phyloP scores from a whole-genome alignment of 1,140 invertebrate species.

The Trinorchestia longiramus region DNA sequence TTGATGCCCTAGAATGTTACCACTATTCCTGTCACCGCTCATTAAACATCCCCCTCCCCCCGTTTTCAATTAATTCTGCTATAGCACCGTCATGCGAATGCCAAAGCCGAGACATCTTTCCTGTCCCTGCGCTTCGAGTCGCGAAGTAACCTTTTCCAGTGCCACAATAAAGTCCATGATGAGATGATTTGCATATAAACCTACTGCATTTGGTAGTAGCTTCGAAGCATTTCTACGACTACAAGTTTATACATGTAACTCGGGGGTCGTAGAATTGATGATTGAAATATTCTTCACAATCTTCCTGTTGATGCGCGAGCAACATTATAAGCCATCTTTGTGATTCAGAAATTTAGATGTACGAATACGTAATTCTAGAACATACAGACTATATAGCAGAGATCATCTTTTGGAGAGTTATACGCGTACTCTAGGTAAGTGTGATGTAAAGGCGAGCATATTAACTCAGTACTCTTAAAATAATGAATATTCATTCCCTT shows the following conservation, averaged over 20 bases:
- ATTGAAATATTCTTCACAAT: not conserved
- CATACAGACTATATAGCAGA: not conserved
- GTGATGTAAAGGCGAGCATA: not conserved
- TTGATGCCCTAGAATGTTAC: not conserved
- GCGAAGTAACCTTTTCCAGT: not conserved
- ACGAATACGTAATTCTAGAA: not conserved
- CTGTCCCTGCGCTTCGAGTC: not conserved
- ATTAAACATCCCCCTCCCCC: not conserved
- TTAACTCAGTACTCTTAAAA: not conserved
- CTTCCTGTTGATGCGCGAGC: not conserved
- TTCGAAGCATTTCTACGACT: slow-evolving; percentile 1
- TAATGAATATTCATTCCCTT: not conserved
- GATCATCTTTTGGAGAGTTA: not conserved
- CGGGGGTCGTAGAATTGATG: not conserved
- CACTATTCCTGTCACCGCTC: not conserved
- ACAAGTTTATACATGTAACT: not conserved
- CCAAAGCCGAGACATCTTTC: not conserved
- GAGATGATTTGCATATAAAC: slow-evolving; percentile 41
- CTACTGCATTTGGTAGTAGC: not conserved
- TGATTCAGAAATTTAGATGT: not conserved
- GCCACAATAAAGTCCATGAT: slow-evolving; percentile 33
- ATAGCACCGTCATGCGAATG: not conserved
- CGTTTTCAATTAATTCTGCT: not conserved
- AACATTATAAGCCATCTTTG: not conserved
- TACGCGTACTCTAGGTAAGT: not conserved